A percentile compares a stretch with the other conserved stretches of the same genome.
Evolutionary conservation across 2,113 vertebrate genomes (phyloP).

Genomic region (Progne subis): DNA sequence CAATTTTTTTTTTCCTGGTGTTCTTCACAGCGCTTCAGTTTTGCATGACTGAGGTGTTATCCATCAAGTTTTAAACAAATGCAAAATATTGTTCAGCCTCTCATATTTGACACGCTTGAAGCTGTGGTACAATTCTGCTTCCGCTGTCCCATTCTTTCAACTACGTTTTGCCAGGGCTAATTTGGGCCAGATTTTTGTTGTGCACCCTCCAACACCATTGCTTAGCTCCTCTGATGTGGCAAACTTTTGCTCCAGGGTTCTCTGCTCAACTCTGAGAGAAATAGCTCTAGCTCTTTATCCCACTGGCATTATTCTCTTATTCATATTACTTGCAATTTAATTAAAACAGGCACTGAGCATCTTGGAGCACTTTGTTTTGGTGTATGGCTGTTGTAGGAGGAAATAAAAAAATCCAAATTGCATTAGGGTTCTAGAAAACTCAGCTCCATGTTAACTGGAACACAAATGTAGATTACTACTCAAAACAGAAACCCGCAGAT

Average conservation of each 20-base stretch:
- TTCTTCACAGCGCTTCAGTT: neutral
- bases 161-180: neutral
- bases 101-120: neutral
- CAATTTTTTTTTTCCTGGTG: neutral
- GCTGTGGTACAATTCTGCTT: neutral
- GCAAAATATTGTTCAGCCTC: neutral
- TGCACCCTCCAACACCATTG: neutral
- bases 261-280: neutral
- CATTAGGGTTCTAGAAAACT: neutral
- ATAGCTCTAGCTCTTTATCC: neutral
- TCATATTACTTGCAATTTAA: neutral
- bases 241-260: neutral
- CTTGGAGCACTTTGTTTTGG: neutral
- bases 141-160: neutral
- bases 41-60: neutral
- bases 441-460: neutral
- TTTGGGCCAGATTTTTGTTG: constrained; percentile 7
- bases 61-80: neutral
- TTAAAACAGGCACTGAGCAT: neutral
- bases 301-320: neutral
- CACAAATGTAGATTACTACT: neutral
- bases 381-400: neutral
- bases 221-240: neutral
- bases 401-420: neutral
- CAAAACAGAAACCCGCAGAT: neutral